Conservation (phyloP, 1,140 invertebrate genomes). For the Bombus waltoni region DNA sequence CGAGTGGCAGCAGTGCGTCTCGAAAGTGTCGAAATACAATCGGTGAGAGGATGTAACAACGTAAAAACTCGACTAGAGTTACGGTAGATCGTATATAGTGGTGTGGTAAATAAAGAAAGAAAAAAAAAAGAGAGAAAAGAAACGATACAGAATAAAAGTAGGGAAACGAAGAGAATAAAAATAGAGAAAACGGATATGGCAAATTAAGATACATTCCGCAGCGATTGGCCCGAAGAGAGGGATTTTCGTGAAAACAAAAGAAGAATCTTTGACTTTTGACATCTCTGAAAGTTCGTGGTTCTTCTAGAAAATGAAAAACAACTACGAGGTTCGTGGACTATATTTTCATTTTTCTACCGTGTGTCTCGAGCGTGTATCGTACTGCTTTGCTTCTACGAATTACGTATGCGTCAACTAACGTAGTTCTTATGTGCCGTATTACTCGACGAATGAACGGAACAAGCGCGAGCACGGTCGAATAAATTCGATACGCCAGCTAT, state of each 20-base stretch:
- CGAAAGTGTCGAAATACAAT: slow-evolving; percentile 31
- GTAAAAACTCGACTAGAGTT: background rate
- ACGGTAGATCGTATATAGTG: background rate
- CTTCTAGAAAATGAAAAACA: background rate
- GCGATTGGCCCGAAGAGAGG: background rate
- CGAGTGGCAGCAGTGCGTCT: slow-evolving; percentile 46
- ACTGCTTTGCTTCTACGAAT: background rate
- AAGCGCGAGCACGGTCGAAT: background rate
- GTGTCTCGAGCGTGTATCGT: no score
- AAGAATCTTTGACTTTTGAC: background rate
- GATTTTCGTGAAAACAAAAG: background rate
- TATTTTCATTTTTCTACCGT: background rate
- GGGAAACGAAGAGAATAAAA: no score
- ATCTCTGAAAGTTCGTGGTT: background rate
- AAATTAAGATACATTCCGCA: background rate
- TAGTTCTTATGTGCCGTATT: background rate
- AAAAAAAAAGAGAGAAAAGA: background rate
- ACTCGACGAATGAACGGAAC: background rate
- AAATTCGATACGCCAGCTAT: background rate
- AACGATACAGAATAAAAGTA: background rate
- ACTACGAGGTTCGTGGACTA: background rate
- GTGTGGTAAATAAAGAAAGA: background rate
- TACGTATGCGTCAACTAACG: background rate
- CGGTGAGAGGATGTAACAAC: slow-evolving; percentile 5
- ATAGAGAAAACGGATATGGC: background rate